Percentiles rank a stretch among this genome's conserved stretches.
Evolutionary conservation across 1,140 invertebrate species (phyloP).

Genomic region (Octopus bimaculoides): DNA sequence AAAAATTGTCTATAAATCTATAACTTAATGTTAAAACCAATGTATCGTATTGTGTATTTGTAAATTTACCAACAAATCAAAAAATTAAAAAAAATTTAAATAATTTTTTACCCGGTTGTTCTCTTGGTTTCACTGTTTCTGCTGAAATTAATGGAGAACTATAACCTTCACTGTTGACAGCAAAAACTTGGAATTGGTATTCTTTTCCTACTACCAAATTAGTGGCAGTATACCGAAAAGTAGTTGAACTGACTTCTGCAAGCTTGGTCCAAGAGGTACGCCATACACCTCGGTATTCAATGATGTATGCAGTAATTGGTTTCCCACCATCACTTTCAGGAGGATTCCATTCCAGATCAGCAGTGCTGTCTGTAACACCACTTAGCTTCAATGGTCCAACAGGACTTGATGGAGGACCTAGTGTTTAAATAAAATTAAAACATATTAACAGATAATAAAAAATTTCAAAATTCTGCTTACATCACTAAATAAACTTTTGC

Average conservation of each 20-base stretch:
- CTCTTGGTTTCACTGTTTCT: conserved; percentile 87
- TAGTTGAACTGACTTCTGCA: conserved; percentile 58
- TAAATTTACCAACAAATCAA: not conserved
- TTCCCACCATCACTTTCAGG: conserved; percentile 87
- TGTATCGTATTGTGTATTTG: too few species aligned
- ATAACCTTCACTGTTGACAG: conserved; percentile 91
- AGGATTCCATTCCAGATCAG: conserved; percentile 86
- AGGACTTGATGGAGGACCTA: conserved; percentile 58
- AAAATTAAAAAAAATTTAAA: not conserved
- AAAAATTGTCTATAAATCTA: too few species aligned
- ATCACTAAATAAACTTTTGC: not conserved
- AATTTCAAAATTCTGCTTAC: not conserved
- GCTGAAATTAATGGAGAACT: conserved; percentile 81
- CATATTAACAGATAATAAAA: not conserved
- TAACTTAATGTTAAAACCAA: too few species aligned
- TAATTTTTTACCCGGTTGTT: conserved; percentile 52
- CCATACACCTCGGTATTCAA: conserved; percentile 92
- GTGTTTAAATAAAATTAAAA: not conserved
- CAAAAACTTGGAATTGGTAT: conserved; percentile 51
- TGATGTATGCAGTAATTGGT: conserved; percentile 90
- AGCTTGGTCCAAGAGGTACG: conserved; percentile 91
- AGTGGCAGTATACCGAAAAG: conserved; percentile 31
- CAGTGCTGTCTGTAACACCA: conserved; percentile 94
- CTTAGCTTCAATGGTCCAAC: conserved; percentile 74
- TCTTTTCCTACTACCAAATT: conserved; percentile 35